Evolutionary conservation across 2,113 vertebrate species (phyloP).

Genomic region (Pitta sordida): DNA sequence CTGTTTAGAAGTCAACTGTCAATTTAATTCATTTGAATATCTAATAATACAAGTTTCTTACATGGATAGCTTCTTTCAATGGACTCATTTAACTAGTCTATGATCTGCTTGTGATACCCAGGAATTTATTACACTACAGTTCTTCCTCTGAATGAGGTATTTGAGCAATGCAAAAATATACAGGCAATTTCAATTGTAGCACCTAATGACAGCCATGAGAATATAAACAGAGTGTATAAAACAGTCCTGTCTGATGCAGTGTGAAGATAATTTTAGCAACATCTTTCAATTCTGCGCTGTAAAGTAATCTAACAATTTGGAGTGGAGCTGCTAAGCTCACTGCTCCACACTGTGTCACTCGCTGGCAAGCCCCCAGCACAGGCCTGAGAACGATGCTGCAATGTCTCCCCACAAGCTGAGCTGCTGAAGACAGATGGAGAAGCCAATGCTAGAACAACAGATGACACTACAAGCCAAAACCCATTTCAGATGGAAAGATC

Average conservation of each 20-base stretch:
- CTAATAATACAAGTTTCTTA: background rate
- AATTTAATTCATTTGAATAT: background rate
- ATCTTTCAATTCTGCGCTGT: background rate
- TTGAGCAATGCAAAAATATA: background rate
- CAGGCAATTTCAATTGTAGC: background rate
- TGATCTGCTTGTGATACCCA: background rate
- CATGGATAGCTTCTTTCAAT: background rate
- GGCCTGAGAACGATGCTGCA: background rate
- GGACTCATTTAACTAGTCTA: background rate
- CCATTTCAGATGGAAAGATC: background rate
- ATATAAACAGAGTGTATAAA: background rate
- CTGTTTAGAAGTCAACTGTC: background rate
- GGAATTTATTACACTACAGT: background rate
- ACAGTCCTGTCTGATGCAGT: fast-evolving
- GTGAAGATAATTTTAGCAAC: background rate
- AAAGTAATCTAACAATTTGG: background rate
- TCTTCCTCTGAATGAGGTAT: background rate
- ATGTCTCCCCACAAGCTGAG: background rate
- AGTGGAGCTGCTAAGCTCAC: no score
- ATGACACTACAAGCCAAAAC: background rate
- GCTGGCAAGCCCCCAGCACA: background rate
- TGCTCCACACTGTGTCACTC: background rate
- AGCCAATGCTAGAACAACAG: background rate
- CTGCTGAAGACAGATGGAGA: background rate
- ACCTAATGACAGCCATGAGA: background rate